Evolutionary conservation across 2,113 vertebrate genomes (phyloP).

Genomic region (Pardalotus punctatus): DNA sequence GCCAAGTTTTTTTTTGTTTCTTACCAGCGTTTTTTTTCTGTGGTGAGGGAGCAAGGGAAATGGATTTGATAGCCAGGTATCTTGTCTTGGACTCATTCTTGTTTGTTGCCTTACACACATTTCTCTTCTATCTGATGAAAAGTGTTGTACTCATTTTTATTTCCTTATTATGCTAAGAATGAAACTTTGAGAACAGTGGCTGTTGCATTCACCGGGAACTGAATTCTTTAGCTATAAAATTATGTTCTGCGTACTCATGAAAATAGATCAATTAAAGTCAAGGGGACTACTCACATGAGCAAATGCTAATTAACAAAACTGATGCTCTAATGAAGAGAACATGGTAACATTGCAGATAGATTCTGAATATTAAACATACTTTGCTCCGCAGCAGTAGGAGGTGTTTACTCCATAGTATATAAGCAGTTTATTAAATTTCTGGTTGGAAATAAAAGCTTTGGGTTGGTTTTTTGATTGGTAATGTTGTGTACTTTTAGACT

Average conservation of each 20-base stretch:
- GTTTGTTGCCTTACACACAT: background rate
- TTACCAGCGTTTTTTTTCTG: background rate
- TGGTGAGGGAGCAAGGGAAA: background rate
- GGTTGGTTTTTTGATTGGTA: constrained; percentile 44
- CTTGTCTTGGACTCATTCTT: background rate
- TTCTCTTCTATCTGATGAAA: constrained; percentile 16
- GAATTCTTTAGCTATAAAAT: constrained; percentile 50
- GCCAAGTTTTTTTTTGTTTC: background rate
- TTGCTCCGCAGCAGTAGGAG: background rate
- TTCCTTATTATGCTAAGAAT: constrained; percentile 32
- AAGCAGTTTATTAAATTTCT: constrained; percentile 47
- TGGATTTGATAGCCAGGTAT: background rate
- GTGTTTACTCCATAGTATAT: constrained; percentile 29
- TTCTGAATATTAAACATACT: constrained; percentile 54
- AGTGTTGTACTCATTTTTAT: constrained; percentile 33
- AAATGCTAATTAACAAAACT: constrained; percentile 59
- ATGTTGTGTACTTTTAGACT: constrained; percentile 24
- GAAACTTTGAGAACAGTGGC: background rate
- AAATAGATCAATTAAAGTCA: constrained; percentile 66
- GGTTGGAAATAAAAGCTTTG: constrained; percentile 43
- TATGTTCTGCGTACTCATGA: constrained; percentile 51
- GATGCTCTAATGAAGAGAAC: constrained; percentile 59
- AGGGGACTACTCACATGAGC: constrained; percentile 60
- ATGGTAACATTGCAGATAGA: constrained; percentile 52
- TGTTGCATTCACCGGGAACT: constrained; percentile 12